Conservation (phyloP, 2,113 vertebrate species). For the Polyodon spathula region DNA sequence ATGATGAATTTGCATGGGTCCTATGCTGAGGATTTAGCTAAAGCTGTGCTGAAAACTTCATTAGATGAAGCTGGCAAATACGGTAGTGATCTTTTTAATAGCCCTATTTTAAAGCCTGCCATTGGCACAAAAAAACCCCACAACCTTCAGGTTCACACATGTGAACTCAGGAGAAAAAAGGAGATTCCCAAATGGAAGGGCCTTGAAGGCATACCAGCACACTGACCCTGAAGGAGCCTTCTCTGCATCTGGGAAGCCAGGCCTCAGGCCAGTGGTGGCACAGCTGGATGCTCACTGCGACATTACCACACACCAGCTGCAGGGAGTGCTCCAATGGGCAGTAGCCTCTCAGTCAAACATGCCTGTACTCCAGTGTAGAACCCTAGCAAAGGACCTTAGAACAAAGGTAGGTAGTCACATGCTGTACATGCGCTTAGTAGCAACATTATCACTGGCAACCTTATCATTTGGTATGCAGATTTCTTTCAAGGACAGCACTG, state of each 20-base stretch:
- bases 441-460: too few species aligned
- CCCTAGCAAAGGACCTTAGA: slow-evolving; percentile 17
- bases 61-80: slow-evolving; percentile 3
- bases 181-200: too few species aligned
- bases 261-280: not conserved
- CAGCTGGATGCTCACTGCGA: slow-evolving; percentile 2
- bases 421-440: not conserved
- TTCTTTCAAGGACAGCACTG: too few species aligned
- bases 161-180: too few species aligned
- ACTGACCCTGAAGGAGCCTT: too few species aligned
- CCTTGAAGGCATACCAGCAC: too few species aligned
- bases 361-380: slow-evolving; percentile 11
- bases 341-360: slow-evolving; percentile 20
- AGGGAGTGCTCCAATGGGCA: slow-evolving; percentile 30
- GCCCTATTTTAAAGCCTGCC: too few species aligned
- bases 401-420: slow-evolving; percentile 19
- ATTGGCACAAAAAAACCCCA: too few species aligned
- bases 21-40: slow-evolving; percentile 2
- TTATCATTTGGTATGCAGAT: too few species aligned
- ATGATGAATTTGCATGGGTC: not conserved
- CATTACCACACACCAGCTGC: slow-evolving; percentile 16
- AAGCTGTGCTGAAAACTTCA: not conserved
- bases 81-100: not conserved
- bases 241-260: not conserved
- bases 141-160: too few species aligned